phyloP scores from a whole-genome alignment of 2,797 vertebrate genomes.

The Propithecus perrieri region DNA sequence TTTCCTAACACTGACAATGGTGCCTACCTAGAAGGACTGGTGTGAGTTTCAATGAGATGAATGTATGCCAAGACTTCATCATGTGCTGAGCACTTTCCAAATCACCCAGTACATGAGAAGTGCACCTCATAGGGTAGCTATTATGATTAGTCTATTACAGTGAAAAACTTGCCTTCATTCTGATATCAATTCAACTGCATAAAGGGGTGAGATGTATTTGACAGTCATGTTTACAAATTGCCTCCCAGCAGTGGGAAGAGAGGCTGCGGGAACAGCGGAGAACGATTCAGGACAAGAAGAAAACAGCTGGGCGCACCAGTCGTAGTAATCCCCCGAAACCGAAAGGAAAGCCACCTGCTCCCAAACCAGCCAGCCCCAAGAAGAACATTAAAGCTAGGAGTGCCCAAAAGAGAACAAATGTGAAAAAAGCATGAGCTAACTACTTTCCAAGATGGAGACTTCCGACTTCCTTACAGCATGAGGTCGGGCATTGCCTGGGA shows the following conservation, averaged over 20 bases:
- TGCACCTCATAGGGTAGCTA: neutral
- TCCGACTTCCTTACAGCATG: slow-evolving; percentile 33
- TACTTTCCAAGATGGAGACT: slow-evolving; percentile 62
- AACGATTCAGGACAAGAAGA: slow-evolving; percentile 76
- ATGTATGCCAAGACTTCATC: neutral
- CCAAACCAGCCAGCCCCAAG: slow-evolving; percentile 77
- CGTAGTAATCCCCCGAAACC: slow-evolving; percentile 82
- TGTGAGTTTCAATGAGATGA: neutral
- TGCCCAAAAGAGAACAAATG: slow-evolving; percentile 80
- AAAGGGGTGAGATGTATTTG: neutral
- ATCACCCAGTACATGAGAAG: neutral
- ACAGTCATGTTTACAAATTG: slow-evolving; percentile 9
- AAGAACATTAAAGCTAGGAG: slow-evolving; percentile 83
- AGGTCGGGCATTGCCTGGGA: slow-evolving; percentile 52
- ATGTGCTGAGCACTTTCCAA: neutral
- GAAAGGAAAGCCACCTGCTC: slow-evolving; percentile 77
- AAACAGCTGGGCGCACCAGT: slow-evolving; percentile 72
- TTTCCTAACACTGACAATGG: neutral
- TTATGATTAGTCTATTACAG: neutral
- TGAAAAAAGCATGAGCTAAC: slow-evolving; percentile 78
- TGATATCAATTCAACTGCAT: neutral
- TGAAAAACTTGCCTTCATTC: neutral
- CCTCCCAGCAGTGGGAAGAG: slow-evolving; percentile 88
- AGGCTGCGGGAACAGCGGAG: slow-evolving; percentile 84
- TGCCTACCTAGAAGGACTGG: neutral